Evolutionary conservation across 2,888 invertebrate genomes (phyloP), one percentile per base, ranked within the genome.

Genomic region (Trimorus sp.): DNA sequence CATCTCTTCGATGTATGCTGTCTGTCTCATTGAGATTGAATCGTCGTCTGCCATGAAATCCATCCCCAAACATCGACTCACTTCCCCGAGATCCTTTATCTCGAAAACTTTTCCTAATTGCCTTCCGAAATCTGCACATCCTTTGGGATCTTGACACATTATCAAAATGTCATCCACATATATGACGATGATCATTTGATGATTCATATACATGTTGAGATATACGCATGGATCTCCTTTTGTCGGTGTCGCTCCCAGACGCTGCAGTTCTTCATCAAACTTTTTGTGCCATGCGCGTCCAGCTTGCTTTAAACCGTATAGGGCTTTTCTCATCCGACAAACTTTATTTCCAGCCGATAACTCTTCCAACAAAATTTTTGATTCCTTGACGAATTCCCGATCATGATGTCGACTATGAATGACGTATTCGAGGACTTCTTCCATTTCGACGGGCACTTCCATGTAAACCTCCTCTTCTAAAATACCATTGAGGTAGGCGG

Each of bases 401-500:
- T 66, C 59, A 26, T 42, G n/a, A 12, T 14, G 7, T 42, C 49
- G 14, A 0, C 51, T 45, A n/a, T 45, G 11, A n/a, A 79, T 49
- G 15, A 79, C 81, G 12, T 40, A 53, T 15, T 79, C 49, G 11
- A 82, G 66, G 4, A 59, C 48, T 5, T 63, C 58, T 26, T 75
- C 49, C 12, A 73, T 53, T 16, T 53, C 60, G 6, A 73, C 60
- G 1, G 84, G 86, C 8, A 66, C 59, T 38, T 84, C 69, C 85
- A 86, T 85, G 26, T 51, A 69, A 0, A 83, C 73, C 6, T 62
- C 36, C 16, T 81, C 81, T 7, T 71, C 63, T 4, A 83, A 14
- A 0, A 48, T 26, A 8, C 86, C 86, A 58, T 86, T 86, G 9
- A 87, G 63, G 54, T 85, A 87, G 0, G 85, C 85, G 1, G 83